Base-by-base conservation (phyloP, 2,888 invertebrate species). In the Tachina fera region DNA sequence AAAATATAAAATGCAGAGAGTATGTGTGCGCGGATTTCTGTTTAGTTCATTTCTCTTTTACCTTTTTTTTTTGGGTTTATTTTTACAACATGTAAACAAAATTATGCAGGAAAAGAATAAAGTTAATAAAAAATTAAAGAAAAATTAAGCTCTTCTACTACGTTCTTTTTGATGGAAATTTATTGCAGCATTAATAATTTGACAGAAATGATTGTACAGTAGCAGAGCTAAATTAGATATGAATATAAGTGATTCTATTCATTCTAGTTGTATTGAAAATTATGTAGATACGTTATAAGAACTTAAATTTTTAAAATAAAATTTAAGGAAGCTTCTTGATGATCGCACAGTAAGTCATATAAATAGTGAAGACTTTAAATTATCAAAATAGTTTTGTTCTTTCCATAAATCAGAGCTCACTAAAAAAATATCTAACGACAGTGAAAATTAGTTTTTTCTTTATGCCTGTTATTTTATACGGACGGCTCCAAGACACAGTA, bases 51-150 rank as follows among this genome's bases (percentile, higher is more conserved):
- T 75, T 58, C 41, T 41, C 49, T 70, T 56, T 58, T n/a, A 49
- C 6, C n/a, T 31, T 65, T 9, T 6, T 14, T 47, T 63, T 72
- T 16, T 22, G 14, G 9, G n/a, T 45, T 58, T n/a, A n/a, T n/a
- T 31, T 58, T 65, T 58, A 1, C 61, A 49, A 70, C 83, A 79
- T 79, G 75, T 79, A 75, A 79, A 84, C 83, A 74, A 83, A 83
- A 83, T 83, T 83, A 63, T 79, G 56, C 47, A 70, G 45, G 19
- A 78, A 60, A 67, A 45, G 14, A 43, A 58, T 53, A 19, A 74
- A 77, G 56, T 65, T 65, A 56, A 58, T 60, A 74, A 60, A 41
- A 49, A 67, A 76, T 47, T 19, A 47, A 53, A 53, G 47, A 56
- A 41, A 65, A 60, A 47, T 63, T 72, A 41, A 65, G 65, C 39